Percentiles rank a stretch among this genome's conserved stretches.
Conservation (phyloP, 37 sponge, comb jelly and placozoan genomes). For the Corticium candelabrum region DNA sequence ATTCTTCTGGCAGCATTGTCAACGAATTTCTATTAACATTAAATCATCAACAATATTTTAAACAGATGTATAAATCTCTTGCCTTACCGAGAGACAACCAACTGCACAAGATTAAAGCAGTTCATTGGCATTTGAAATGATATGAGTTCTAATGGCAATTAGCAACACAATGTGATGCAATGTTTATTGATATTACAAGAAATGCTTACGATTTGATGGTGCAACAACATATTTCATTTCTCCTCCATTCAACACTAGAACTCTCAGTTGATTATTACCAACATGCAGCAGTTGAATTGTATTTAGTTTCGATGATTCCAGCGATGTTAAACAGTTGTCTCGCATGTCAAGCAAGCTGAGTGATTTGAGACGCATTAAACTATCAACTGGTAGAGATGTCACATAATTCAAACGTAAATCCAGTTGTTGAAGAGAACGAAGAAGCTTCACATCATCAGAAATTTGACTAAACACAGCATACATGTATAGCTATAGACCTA, state of each 20-base stretch:
- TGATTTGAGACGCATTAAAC: slow-evolving; percentile 16
- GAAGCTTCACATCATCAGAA: slow-evolving; percentile 41
- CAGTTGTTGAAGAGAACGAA: slow-evolving; percentile 42
- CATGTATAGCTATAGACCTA: slow-evolving; percentile 18
- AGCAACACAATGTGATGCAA: too few relatives aligned
- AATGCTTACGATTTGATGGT: slow-evolving; percentile 54
- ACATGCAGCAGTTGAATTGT: slow-evolving; percentile 27
- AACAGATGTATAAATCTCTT: too few relatives aligned
- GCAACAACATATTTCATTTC: slow-evolving; percentile 37
- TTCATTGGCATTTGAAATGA: not conserved
- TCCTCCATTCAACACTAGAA: slow-evolving; percentile 30
- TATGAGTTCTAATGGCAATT: not conserved
- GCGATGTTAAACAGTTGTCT: slow-evolving; percentile 24
- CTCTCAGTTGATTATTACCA: slow-evolving; percentile 26
- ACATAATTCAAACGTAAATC: slow-evolving; percentile 62
- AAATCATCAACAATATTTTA: too few relatives aligned
- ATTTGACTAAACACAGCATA: not conserved
- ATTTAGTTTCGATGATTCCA: slow-evolving; percentile 17
- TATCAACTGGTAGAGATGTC: slow-evolving; percentile 12
- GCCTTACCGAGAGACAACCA: not conserved
- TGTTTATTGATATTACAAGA: too few relatives aligned
- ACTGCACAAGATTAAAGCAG: not conserved
- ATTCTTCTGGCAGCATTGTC: not conserved
- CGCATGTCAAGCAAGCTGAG: slow-evolving; percentile 41
- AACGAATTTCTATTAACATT: not conserved